Base-by-base conservation (phyloP, 2,888 invertebrate genomes). In the Eupithecia vulgata region DNA sequence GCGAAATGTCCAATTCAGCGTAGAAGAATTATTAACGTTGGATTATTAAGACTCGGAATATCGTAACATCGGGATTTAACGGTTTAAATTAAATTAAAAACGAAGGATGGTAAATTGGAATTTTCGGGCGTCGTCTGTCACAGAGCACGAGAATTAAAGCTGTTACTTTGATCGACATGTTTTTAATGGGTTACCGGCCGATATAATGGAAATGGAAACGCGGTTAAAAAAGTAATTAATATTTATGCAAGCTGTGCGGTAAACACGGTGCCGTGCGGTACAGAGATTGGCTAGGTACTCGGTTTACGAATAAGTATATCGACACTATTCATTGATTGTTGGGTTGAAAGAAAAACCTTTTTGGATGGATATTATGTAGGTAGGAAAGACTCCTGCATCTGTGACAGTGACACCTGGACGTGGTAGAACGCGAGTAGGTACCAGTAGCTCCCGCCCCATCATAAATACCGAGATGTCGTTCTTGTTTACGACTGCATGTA, bases 121-220 rank as follows among this genome's bases (percentile, higher is more conserved):
- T 73, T 69, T 71, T 61, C 68, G 34, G 52, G 45, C 76, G 73
- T 67, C 76, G 73, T 67, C 71, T 73, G 73, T 71, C 73, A 67
- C 73, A 52, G 61, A 74, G 62, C 59, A 72, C 59, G 67, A 1
- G 52, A 25, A 72, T 72, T 64, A 70, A 72, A 72, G 30, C 57
- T 70, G 37, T 72, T 74, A 71, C 64, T 72, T 61, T 72, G 75
- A 72, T 72, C 72, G 75, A 72, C 75, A 70, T 72, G 21, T 75
- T 75, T 70, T 75, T 70, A 72, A 75, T 75, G 64, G 72, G 57
- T 71, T 66, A 65, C 59, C 21, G 72, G 65, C 66, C 34, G 65
- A 40, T 40, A 48, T 71, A 12, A 42, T 21, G 48, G n/a, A 35
- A 64, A 62, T 21, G 37, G 37, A 15, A 35, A 61, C 65, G 35